Evolutionary conservation across 2,113 vertebrate species (phyloP).

Genomic region (Dromaius novaehollandiae): DNA sequence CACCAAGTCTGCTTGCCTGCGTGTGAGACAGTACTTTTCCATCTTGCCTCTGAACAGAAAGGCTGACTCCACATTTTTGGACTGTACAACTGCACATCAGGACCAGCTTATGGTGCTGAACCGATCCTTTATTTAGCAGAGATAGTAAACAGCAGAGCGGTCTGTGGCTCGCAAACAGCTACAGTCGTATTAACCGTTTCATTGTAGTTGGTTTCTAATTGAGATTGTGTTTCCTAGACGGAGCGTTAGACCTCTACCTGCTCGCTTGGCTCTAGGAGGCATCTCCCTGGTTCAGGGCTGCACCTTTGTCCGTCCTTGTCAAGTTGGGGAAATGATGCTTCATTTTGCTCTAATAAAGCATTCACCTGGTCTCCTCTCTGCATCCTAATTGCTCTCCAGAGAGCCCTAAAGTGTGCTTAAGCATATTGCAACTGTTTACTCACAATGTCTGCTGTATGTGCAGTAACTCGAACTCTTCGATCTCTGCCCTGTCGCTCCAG

Average conservation of each 20-base stretch:
- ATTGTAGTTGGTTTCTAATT: background rate
- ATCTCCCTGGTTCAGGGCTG: background rate
- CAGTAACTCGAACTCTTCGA: conserved; percentile 35
- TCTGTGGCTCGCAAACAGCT: background rate
- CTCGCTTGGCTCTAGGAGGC: background rate
- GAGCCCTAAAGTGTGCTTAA: conserved; percentile 70
- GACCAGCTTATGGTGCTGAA: background rate
- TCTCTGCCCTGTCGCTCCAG: conserved; percentile 78
- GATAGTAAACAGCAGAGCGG: background rate
- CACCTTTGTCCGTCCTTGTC: conserved; percentile 68
- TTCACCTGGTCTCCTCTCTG: conserved; percentile 65
- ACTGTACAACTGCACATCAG: background rate
- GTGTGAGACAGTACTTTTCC: background rate
- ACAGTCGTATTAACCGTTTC: background rate
- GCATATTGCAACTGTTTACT: conserved; percentile 70
- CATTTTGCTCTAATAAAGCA: conserved; percentile 53
- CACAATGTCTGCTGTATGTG: background rate
- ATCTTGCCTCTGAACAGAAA: background rate
- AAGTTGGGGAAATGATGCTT: background rate
- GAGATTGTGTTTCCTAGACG: background rate
- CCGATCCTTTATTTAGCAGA: background rate
- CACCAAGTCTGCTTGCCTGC: background rate
- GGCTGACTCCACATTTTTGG: background rate
- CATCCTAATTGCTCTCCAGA: conserved; percentile 65
- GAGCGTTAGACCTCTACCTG: background rate